Evolutionary conservation across 2,797 vertebrate species (phyloP).

Genomic region (Rhabdophis nuchalis): DNA sequence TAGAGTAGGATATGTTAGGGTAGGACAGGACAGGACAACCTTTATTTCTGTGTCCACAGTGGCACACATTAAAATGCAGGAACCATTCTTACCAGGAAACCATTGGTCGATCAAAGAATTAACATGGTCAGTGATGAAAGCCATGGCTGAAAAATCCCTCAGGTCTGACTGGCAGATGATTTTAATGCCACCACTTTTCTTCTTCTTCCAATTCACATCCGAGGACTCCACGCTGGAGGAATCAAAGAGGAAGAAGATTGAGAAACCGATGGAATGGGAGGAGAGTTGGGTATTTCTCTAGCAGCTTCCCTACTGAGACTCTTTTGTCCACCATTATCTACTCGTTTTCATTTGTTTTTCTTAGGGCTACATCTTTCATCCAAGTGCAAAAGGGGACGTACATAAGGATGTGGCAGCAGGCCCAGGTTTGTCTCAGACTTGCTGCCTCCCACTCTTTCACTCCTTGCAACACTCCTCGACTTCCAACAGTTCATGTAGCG

Average conservation of each 20-base stretch:
- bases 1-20: too few species aligned
- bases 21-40: too few species aligned
- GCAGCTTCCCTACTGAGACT: background rate
- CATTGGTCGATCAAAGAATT: constrained; percentile 96
- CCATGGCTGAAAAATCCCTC: constrained; percentile 97
- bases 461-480: background rate
- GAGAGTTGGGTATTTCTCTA: too few species aligned
- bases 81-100: constrained; percentile 88
- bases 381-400: background rate
- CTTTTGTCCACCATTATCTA: background rate
- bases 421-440: background rate
- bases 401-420: too few species aligned
- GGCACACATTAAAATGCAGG: background rate
- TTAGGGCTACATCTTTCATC: background rate
- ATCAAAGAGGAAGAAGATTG: constrained; percentile 36
- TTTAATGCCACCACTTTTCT: constrained; percentile 94
- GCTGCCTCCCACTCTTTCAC: background rate
- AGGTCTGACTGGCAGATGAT: constrained; percentile 92
- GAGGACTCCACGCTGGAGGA: constrained; percentile 88
- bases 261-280: background rate
- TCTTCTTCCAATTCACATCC: constrained; percentile 93
- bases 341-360: background rate
- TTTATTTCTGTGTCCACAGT: too few species aligned
- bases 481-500: background rate
- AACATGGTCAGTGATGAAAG: constrained; percentile 95